phyloP scores from a whole-genome alignment of 1,140 invertebrate genomes.

The Scylla paramamosain region DNA sequence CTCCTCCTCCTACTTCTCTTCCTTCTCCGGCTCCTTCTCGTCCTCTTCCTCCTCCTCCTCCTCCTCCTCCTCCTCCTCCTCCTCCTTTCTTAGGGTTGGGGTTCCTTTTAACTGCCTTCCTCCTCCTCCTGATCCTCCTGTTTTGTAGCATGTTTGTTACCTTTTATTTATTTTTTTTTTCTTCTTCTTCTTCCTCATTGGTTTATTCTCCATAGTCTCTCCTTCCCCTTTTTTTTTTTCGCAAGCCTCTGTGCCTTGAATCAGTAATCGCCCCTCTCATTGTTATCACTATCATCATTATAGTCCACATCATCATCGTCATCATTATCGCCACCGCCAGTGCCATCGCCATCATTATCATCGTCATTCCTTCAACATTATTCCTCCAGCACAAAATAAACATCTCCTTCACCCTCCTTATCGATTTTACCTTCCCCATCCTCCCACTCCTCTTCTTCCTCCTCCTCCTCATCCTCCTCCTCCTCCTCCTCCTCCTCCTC shows the following conservation, averaged over 20 bases:
- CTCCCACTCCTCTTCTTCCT: background rate
- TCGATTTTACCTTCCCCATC: background rate
- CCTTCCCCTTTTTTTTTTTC: too few species aligned
- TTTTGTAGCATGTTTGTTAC: background rate
- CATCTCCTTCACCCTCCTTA: background rate
- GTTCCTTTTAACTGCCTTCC: background rate
- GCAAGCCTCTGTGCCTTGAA: too few species aligned
- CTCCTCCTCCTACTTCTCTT: background rate
- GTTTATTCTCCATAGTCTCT: too few species aligned
- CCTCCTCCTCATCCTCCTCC: background rate
- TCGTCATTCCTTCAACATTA: slow-evolving; percentile 18
- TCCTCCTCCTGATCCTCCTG: background rate
- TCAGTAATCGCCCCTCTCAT: background rate
- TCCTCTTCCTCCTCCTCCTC: background rate
- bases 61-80: background rate
- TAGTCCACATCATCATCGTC: background rate
- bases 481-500: background rate
- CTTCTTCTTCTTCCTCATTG: too few species aligned
- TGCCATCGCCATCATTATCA: background rate
- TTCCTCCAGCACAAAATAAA: background rate
- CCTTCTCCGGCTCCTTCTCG: background rate
- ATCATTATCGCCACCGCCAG: background rate
- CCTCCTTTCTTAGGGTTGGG: background rate
- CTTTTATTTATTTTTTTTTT: background rate
- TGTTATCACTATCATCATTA: background rate